Base-by-base conservation (phyloP, 2,888 invertebrate genomes). In the Plusia festucae region DNA sequence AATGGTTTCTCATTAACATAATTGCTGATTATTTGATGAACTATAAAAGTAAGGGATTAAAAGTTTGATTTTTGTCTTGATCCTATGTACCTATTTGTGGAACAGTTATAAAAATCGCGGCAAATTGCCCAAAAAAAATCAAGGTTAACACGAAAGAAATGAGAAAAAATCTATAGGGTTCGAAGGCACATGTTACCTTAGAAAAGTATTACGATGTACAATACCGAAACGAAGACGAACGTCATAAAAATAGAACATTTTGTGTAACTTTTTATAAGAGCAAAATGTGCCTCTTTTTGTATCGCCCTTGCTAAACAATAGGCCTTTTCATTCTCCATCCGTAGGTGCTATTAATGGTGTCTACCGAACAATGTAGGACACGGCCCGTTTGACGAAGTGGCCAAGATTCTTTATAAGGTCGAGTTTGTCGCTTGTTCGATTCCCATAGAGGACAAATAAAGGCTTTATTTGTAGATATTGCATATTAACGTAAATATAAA, bases 121-220 rank as follows among this genome's bases (percentile, higher is more conserved):
- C 15, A 13, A 13, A 15, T 1, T 34, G 34, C 34, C 15, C 15
- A 34, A 4, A 32, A 3, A n/a, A 34, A 15, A 15, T 15, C 60
- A 60, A 70, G 60, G 53, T 56, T 34, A 44, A 7, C 22, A 7
- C 6, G 53, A 53, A 56, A 53, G 40, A 20, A 72, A 72, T 40
- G 27, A 40, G 27, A 68, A 60, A 60, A 24, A n/a, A 16, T 11
- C n/a, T 4, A 18, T 53, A 40, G 20, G 74, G 49, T 60, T 60
- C 57, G 24, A 49, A 27, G 24, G 40, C 32, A 70, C 74, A 53
- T 68, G 73, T 60, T 67, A 8, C 46, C 49, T 40, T 13, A 24
- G 15, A n/a, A 57, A 57, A 18, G 54, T 59, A 66, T 66, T 73
- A 61, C 56, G 53, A 59, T 44, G 61, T 73, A 56, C 20, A 53